Conservation (phyloP, 2,113 vertebrate genomes). For the Lycaon pictus region DNA sequence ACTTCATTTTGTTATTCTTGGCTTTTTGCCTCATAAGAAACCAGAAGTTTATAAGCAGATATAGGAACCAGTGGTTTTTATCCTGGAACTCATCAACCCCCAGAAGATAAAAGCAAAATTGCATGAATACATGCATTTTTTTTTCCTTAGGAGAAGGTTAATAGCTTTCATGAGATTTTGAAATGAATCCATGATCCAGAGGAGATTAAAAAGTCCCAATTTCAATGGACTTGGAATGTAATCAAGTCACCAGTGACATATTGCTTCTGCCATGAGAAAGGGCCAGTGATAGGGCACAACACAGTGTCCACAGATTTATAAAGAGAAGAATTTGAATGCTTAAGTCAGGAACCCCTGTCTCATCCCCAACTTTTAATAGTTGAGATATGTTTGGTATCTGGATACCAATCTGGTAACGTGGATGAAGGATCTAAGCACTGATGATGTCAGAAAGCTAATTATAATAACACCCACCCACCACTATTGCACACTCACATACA, state of each 20-base stretch:
- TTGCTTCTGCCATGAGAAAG: background rate
- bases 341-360: background rate
- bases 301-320: background rate
- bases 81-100: background rate
- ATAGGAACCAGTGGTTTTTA: background rate
- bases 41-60: background rate
- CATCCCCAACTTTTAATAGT: background rate
- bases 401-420: too few species aligned
- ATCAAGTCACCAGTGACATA: background rate
- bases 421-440: background rate
- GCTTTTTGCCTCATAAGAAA: background rate
- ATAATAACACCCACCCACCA: background rate
- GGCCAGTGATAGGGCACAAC: background rate
- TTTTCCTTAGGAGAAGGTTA: background rate
- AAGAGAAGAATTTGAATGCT: background rate
- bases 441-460: background rate
- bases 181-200: background rate
- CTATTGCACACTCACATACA: accelerated
- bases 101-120: constrained; percentile 56
- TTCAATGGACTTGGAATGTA: background rate
- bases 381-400: background rate
- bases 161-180: constrained; percentile 3
- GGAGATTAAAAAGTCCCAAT: background rate
- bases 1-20: background rate
- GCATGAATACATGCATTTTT: background rate